Percentiles rank a stretch among this genome's conserved stretches.
Conservation (phyloP, 2,113 vertebrate species). For the Spheniscus mendiculus region DNA sequence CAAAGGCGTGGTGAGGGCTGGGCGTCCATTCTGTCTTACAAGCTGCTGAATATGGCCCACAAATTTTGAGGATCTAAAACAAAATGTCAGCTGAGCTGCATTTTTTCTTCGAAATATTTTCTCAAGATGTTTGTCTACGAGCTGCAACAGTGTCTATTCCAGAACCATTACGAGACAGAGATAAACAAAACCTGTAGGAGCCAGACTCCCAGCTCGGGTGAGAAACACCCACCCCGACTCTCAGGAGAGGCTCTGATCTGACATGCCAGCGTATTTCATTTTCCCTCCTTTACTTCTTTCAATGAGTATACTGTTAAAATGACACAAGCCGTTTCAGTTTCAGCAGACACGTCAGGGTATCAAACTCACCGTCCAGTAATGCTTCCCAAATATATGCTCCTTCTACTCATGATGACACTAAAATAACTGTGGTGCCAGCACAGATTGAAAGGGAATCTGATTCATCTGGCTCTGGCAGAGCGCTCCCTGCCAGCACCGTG, state of each 20-base stretch:
- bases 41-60: background rate
- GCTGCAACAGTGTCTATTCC: background rate
- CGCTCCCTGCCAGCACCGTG: background rate
- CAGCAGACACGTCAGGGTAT: background rate
- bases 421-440: conserved; percentile 26
- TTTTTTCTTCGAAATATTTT: background rate
- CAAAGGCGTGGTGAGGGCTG: background rate
- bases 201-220: background rate
- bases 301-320: background rate
- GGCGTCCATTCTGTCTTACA: rapidly evolving
- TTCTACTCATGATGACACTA: conserved; percentile 13
- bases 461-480: conserved; percentile 3
- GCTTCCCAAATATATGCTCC: background rate
- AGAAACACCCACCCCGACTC: background rate
- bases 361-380: background rate
- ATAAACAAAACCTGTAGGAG: background rate
- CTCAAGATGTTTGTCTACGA: background rate
- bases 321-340: background rate
- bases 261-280: background rate
- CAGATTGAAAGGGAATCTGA: conserved; percentile 34
- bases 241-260: background rate
- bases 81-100: background rate
- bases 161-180: background rate
- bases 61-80: background rate
- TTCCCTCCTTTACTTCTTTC: background rate